Base-by-base conservation (phyloP, 2,113 vertebrate genomes). In the Polypterus bichir region DNA sequence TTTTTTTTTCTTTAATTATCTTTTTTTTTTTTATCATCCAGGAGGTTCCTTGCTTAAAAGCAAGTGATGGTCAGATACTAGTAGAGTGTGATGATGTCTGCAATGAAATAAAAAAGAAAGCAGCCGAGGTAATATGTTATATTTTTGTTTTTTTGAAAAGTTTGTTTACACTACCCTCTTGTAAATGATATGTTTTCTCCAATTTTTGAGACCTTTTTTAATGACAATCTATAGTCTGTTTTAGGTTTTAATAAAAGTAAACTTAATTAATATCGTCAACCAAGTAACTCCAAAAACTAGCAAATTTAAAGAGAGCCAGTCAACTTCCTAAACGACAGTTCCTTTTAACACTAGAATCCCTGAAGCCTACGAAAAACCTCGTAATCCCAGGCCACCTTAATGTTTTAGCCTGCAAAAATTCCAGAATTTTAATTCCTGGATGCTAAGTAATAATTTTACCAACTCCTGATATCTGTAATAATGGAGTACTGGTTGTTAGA, bases 31-130 rank as follows among this genome's bases (percentile, higher is more conserved):
- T 64, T 5, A 66, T 48, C 62, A 68, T 72, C 49, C 62, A 97
- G 94, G 94, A 97, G 71, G 63, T 91, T 9, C 73, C 66, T 1
- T 98, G 95, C 71, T 86, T 69, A 49, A 80, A 77, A 69, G 77
- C 84, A 3, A 74, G 71, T 60, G 82, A 81, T 62, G 77, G 73
- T 62, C 81, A 86, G 3, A 63, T 73, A 71, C 74, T 73, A 2
- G 61, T 95, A 63, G 76, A 89, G 67, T 98, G 95, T 5, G 92
- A 96, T 8, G 68, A 79, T 1, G 64, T 80, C 5, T 98, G 95
- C 82, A 86, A 71, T 73, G 90, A 91, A 65, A 81, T 93, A 76
- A 91, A 89, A 72, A 85, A 54, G 75, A 94, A 85, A 72, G 86
- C 87, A 8, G 78, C 76, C 71, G 90, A 97, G 92, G 95, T 98